Evolutionary conservation across 1,140 invertebrate genomes (phyloP).

Genomic region (Bombus balteatus): DNA sequence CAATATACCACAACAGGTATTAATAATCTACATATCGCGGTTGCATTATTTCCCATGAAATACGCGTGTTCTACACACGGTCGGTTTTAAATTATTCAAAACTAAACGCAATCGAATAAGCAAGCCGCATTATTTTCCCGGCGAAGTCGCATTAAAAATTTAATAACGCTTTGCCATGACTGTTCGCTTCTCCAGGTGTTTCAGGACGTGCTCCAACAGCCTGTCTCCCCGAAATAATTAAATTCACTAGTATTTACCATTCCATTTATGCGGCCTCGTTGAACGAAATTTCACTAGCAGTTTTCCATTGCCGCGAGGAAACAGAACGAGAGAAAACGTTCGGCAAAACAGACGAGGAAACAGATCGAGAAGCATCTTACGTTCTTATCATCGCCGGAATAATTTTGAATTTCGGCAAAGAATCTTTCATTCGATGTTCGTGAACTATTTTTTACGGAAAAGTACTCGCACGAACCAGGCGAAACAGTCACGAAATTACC

Average conservation of each 20-base stretch:
- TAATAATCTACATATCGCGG: not conserved
- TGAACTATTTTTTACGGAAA: no score
- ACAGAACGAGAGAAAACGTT: not conserved
- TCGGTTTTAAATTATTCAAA: conserved; percentile 9
- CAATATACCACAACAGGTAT: not conserved
- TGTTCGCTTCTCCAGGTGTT: conserved; percentile 26
- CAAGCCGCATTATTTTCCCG: conserved; percentile 15
- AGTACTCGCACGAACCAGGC: not conserved
- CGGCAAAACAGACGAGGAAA: not conserved
- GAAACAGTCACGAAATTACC: conserved; percentile 31
- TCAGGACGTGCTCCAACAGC: not conserved
- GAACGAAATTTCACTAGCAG: not conserved
- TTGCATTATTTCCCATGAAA: not conserved
- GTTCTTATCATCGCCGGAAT: no score
- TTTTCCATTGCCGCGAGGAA: not conserved
- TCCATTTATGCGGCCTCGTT: conserved; percentile 1
- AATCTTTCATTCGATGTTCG: not conserved
- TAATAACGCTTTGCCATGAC: conserved; percentile 26
- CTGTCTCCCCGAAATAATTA: conserved; percentile 56
- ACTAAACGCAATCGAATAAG: conserved; percentile 29
- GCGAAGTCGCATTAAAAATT: conserved; percentile 35
- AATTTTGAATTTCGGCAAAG: not conserved
- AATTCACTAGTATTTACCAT: conserved; percentile 51
- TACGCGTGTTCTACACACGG: not conserved
- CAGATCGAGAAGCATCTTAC: not conserved